Base-by-base conservation (phyloP, 2,113 vertebrate species). In the Mesembrinibis cayennensis region DNA sequence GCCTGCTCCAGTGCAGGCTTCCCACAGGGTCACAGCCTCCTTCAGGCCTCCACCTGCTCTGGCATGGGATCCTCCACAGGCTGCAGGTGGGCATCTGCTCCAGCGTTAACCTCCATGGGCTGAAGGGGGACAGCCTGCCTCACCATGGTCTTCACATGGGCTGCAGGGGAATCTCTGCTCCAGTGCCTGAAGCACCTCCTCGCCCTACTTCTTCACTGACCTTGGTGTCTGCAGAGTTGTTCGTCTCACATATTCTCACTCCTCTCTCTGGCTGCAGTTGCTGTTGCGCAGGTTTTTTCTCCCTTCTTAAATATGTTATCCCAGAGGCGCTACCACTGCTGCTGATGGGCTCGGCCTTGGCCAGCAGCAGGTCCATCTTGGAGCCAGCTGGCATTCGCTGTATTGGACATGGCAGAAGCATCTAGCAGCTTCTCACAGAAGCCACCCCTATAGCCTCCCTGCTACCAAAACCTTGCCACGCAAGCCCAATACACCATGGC, bases 251-350 rank as follows among this genome's bases (percentile, higher is more conserved):
- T 21, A 9, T 14, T 22, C 32, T 22, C 32, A n/a, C 20, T 58
- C 32, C 20, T 58, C 56, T 58, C 32, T n/a, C 20, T 13, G 1
- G 56, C 32, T 58, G 32, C 32, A n/a, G 32, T 55, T 55, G 52
- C 52, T 17, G 10, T 49, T 49, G 40, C 40, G 12, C 29, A 7
- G 53, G 4, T 32, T 55, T 32, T 8, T 13, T 7, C 45, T 11
- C 15, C 12, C 23, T 27, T 49, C 16, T 36, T 27, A 49, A 49
- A 13, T 27, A 18, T 10, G 9, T 27, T 20, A 29, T 50, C 17
- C 4, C 34, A 49, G 45, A n/a, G 45, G 32, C 3, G 2, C 23
- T n/a, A 19, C 32, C 8, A 36, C 45, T 5, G 2, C 14, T 3
- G 2, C 22, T 29, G 34, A 29, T 19, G 17, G 25, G 5, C 17